phyloP scores from a whole-genome alignment of 1,140 invertebrate genomes.

The Drosophila tristis region DNA sequence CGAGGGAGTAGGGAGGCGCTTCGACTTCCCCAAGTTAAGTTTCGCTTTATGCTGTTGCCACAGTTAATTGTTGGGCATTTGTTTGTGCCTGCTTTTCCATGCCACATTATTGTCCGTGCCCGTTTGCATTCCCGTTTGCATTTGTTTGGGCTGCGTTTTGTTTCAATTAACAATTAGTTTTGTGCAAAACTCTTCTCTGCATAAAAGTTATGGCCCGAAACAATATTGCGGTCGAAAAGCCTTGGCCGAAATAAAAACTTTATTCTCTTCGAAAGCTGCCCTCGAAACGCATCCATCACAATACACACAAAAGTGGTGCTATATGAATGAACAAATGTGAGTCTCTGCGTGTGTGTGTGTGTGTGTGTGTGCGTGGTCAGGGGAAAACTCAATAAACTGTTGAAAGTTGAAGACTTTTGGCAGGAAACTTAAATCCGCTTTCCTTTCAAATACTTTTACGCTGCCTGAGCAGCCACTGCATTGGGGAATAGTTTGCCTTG shows the following conservation, averaged over 20 bases:
- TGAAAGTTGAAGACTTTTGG: slow-evolving; percentile 18
- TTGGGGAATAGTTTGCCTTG: slow-evolving; percentile 3
- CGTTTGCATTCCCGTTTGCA: neutral
- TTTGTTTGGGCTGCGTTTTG: slow-evolving; percentile 41
- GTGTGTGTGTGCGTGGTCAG: neutral
- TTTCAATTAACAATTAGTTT: slow-evolving; percentile 80
- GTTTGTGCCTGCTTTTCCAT: slow-evolving; percentile 46
- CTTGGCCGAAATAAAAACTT: slow-evolving; percentile 27
- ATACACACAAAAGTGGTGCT: neutral
- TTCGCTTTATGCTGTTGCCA: slow-evolving; percentile 66
- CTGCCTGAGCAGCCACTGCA: too few species aligned
- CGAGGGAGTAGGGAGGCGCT: neutral
- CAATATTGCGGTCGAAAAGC: slow-evolving; percentile 38
- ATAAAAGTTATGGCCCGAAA: slow-evolving; percentile 50
- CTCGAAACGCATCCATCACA: neutral
- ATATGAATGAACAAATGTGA: slow-evolving; percentile 29
- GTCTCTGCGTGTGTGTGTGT: neutral
- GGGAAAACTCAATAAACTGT: slow-evolving; percentile 35
- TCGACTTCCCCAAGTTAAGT: slow-evolving; percentile 37
- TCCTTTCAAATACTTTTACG: neutral
- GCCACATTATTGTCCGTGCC: slow-evolving; percentile 37
- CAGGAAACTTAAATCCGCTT: slow-evolving; percentile 34
- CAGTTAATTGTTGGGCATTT: slow-evolving; percentile 76
- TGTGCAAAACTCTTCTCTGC: slow-evolving; percentile 42
- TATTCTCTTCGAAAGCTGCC: neutral